Evolutionary conservation across 2,113 vertebrate species (phyloP).

Genomic region (Callorhinus ursinus): DNA sequence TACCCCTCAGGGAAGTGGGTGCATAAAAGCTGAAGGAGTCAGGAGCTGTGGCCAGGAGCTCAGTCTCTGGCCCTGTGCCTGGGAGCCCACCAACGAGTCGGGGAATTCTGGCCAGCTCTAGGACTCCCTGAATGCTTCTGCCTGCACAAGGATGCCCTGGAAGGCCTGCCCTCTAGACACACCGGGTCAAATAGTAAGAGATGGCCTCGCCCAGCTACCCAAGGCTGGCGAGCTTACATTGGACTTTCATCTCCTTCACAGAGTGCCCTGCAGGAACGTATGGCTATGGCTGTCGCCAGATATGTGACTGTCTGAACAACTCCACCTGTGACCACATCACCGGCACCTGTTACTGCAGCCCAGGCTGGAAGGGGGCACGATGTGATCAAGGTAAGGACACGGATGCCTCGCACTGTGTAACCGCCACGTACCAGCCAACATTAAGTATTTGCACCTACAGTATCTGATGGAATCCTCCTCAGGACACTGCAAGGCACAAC

Average conservation of each 20-base stretch:
- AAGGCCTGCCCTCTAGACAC: background rate
- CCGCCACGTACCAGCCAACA: fast-evolving
- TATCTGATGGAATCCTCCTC: background rate
- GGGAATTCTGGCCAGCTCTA: background rate
- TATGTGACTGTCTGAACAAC: conserved; percentile 98
- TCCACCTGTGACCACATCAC: conserved; percentile 98
- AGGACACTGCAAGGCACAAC: background rate
- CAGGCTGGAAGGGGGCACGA: conserved; percentile 97
- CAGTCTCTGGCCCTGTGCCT: background rate
- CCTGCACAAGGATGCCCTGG: background rate
- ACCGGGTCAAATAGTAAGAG: too few relatives aligned
- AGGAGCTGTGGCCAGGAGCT: background rate
- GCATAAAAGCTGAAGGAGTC: background rate
- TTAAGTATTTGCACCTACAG: background rate
- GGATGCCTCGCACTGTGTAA: fast-evolving
- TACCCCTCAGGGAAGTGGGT: background rate
- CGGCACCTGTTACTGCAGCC: conserved; percentile 96
- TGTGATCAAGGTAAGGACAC: conserved; percentile 94
- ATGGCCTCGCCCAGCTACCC: background rate
- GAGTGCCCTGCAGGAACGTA: conserved; percentile 94
- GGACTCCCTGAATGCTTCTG: background rate
- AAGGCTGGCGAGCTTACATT: background rate
- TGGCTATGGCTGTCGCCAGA: conserved; percentile 96
- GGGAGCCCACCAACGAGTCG: background rate
- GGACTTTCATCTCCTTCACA: conserved; percentile 73